Conservation (phyloP, 2,113 vertebrate species). For the Neolamprologus fasciatus region DNA sequence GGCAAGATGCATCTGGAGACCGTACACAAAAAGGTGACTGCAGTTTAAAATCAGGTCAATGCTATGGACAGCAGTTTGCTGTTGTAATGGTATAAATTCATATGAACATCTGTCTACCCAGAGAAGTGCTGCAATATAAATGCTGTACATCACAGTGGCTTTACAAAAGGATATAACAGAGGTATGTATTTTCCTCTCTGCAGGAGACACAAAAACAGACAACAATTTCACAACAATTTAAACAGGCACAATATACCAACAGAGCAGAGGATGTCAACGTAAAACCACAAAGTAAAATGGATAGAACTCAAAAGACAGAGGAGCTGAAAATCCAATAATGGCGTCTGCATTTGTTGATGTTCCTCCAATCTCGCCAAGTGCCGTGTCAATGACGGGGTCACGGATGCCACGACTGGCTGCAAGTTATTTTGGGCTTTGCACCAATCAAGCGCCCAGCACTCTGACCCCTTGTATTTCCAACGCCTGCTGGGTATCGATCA, state of each 20-base stretch:
- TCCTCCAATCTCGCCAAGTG: conserved; percentile 12
- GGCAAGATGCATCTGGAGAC: background rate
- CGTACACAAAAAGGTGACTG: background rate
- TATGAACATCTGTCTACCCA: background rate
- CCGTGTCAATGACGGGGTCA: conserved; percentile 32
- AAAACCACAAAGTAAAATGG: background rate
- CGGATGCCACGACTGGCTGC: background rate
- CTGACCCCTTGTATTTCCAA: conserved; percentile 2
- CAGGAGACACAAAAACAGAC: background rate
- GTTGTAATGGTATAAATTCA: background rate
- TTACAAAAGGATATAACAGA: background rate
- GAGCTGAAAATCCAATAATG: conserved; percentile 20
- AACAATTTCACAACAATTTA: conserved; percentile 28
- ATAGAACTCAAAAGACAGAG: background rate
- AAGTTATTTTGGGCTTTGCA: conserved; percentile 34
- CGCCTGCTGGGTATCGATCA: conserved; percentile 33
- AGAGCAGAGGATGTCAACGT: background rate
- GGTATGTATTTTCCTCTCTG: background rate
- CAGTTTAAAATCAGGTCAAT: background rate
- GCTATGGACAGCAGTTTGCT: background rate
- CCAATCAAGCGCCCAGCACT: conserved; percentile 28
- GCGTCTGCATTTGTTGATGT: background rate
- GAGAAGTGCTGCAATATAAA: background rate
- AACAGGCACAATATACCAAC: background rate
- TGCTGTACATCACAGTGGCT: background rate